Evolutionary conservation across 2,113 vertebrate species (phyloP), one percentile per base, ranked within the genome.

Genomic region (Argyrosomus japonicus): DNA sequence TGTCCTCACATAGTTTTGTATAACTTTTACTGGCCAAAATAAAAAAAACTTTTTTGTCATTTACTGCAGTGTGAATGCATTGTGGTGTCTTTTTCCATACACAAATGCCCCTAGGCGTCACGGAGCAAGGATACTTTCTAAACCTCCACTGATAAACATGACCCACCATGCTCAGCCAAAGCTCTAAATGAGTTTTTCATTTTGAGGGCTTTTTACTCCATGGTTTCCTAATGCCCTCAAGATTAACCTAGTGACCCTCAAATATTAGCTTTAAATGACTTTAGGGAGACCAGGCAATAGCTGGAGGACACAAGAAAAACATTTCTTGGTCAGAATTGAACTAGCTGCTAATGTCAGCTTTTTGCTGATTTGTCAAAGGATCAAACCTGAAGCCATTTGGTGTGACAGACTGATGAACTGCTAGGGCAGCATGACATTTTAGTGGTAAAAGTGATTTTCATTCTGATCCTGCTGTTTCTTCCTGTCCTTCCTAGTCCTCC

Each of bases 181-280:
- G 83, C 86, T 58, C 27, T 83, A 76, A 93, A 92, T 87, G 73
- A 88, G 79, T 91, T 92, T 92, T 91, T 88, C 79, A 86, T 91
- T 92, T 89, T 17, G 67, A 81, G 75, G 82, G 68, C 29, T 88
- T 90, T 84, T 78, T 74, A 25, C 70, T 87, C 63, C 71, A 78
- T 45, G 65, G 83, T 77, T 75, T 53, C 68, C 68, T 84, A 83
- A 89, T 82, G 79, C 89, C 81, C 81, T 51, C 32, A 68, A 91
- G 92, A 91, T 91, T 92, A 92, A 93, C 92, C 90, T 45, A n/a
- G 14, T 87, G 93, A 92, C 87, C 92, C 75, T 61, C n/a, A 89
- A 86, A 91, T 89, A 85, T 93, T 87, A 91, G 90, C 82, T 89
- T 77, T 91, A 58, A 68, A 68, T 81, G 81, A 83, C 85, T 88